phyloP scores from a whole-genome alignment of 2,888 invertebrate species.

The Hesperia comma region DNA sequence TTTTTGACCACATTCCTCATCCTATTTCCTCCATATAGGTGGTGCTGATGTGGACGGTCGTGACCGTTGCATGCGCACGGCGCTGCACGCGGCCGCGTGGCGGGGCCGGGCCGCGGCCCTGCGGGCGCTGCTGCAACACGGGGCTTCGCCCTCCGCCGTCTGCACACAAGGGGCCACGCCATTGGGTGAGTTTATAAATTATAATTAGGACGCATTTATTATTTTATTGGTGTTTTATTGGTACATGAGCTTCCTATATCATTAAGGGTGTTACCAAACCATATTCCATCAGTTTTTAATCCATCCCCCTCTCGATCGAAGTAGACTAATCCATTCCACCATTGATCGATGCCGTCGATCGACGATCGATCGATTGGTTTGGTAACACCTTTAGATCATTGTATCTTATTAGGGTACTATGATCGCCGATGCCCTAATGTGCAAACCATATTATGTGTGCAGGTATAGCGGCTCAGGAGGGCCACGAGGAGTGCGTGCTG shows the following conservation, averaged over 20 bases:
- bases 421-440: too few species aligned
- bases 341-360: too few species aligned
- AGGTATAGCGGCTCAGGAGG: slow-evolving; percentile 98
- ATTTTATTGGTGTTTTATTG: too few species aligned
- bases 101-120: slow-evolving; percentile 95
- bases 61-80: slow-evolving; percentile 94
- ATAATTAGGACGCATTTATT: background rate
- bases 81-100: slow-evolving; percentile 98
- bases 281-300: too few species aligned
- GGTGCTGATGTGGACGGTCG: slow-evolving; percentile 94
- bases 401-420: too few species aligned
- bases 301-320: too few species aligned
- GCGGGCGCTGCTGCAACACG: slow-evolving; percentile 89
- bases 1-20: background rate
- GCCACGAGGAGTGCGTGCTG: slow-evolving; percentile 95
- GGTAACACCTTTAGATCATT: too few species aligned
- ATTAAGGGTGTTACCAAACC: too few species aligned
- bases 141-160: slow-evolving; percentile 93
- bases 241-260: too few species aligned
- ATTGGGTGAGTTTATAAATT: slow-evolving; percentile 74
- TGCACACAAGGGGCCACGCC: slow-evolving; percentile 98
- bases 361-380: too few species aligned
- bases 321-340: too few species aligned
- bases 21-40: slow-evolving; percentile 66
- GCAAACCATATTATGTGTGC: background rate